Conservation (phyloP, 1,140 invertebrate genomes). For the Drosophila santomea region DNA sequence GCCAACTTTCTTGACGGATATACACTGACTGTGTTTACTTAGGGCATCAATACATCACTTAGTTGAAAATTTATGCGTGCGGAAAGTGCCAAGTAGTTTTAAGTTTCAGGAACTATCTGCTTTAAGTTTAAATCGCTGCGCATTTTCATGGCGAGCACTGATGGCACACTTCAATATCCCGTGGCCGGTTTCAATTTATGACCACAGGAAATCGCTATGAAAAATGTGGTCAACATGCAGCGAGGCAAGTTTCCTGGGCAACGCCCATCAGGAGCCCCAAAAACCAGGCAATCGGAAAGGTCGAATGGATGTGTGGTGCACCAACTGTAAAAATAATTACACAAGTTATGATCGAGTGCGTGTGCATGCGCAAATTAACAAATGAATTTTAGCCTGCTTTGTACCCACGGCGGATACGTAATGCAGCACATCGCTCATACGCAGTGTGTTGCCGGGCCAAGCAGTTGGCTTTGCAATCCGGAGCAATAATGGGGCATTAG, state of each 20-base stretch:
- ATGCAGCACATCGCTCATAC: slow-evolving; percentile 14
- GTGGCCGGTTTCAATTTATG: slow-evolving; percentile 19
- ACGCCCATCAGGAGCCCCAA: not conserved
- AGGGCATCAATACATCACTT: slow-evolving; percentile 66
- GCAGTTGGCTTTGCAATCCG: not conserved
- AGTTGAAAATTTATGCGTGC: slow-evolving; percentile 67
- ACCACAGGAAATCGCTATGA: slow-evolving; percentile 7
- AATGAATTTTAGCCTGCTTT: slow-evolving; percentile 37
- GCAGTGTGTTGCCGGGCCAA: slow-evolving; percentile 5
- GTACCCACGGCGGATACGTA: slow-evolving; percentile 7
- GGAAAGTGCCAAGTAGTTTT: slow-evolving; percentile 41
- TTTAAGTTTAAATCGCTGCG: slow-evolving; percentile 1
- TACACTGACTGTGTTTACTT: slow-evolving; percentile 55
- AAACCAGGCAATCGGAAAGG: not conserved
- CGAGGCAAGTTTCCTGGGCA: slow-evolving; percentile 26
- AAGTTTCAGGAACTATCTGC: not conserved
- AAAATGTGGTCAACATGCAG: slow-evolving; percentile 18
- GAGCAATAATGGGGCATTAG: not conserved
- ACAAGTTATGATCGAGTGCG: slow-evolving; percentile 63
- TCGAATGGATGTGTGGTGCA: slow-evolving; percentile 3
- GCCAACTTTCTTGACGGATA: slow-evolving; percentile 31
- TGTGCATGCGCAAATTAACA: slow-evolving; percentile 62
- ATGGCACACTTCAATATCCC: not conserved
- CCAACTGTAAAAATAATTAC: slow-evolving; percentile 68
- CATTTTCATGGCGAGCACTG: not conserved